These are phyloP conservation scores for Gobiocypris rarus DNA, from an alignment of 2,113 vertebrate genomes.

Conservation along the genomic window DNA sequence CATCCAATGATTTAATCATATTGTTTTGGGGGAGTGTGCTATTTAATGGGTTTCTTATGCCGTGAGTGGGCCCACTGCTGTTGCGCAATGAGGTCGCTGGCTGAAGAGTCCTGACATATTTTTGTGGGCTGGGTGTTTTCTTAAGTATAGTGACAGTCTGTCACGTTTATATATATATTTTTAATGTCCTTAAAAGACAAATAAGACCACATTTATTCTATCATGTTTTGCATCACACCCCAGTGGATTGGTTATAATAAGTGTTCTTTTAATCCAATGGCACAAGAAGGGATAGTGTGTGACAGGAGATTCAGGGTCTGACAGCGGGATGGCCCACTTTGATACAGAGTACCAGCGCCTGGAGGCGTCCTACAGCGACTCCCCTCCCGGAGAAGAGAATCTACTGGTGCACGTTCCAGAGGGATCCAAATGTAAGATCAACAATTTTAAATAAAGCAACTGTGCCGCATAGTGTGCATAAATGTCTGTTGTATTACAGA, in stretches of 20 bases:
- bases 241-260: background rate
- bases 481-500: background rate
- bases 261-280: slow-evolving; percentile 6
- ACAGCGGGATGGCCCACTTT: slow-evolving; percentile 85
- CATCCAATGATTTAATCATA: background rate
- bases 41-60: background rate
- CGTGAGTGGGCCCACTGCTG: background rate
- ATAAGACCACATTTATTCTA: background rate
- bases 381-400: slow-evolving; percentile 91
- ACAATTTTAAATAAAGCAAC: background rate
- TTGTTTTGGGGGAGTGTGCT: background rate
- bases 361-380: slow-evolving; percentile 93
- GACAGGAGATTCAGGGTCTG: slow-evolving; percentile 31
- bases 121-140: background rate
- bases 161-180: background rate
- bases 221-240: background rate
- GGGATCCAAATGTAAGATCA: slow-evolving; percentile 87
- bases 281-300: slow-evolving; percentile 35
- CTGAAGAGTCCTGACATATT: background rate
- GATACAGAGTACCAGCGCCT: slow-evolving; percentile 95
- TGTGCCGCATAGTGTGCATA: background rate
- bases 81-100: background rate
- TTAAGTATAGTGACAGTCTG: background rate
- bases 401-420: slow-evolving; percentile 91
- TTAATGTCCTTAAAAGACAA: background rate